Conservation (phyloP, 2,113 vertebrate species). For the Polyodon spathula region DNA sequence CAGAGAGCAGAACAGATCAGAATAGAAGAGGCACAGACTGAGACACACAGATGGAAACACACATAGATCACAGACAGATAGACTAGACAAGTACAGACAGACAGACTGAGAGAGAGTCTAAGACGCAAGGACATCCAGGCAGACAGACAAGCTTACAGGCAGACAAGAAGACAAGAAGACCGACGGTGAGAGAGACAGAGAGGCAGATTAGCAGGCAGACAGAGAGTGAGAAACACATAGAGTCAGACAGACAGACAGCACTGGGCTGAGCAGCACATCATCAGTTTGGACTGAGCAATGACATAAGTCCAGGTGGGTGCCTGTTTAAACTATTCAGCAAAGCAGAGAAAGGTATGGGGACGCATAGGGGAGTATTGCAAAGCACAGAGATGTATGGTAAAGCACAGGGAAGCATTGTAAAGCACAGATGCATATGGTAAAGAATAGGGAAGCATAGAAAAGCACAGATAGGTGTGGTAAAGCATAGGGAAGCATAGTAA, state of each 20-base stretch:
- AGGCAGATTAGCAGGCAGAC: background rate
- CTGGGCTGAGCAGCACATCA: background rate
- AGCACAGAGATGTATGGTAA: too few species aligned
- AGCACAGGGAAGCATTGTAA: too few species aligned
- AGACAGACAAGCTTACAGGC: too few species aligned
- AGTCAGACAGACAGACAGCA: background rate
- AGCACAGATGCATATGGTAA: too few species aligned
- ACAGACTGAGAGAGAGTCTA: background rate
- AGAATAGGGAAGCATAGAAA: too few species aligned
- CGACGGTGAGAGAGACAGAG: too few species aligned
- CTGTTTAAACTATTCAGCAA: background rate
- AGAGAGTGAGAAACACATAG: background rate
- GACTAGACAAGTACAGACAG: too few species aligned
- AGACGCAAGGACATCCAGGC: background rate
- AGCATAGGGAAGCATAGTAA: too few species aligned
- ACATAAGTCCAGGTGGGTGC: constrained; percentile 8
- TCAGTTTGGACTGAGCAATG: background rate
- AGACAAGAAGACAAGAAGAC: too few species aligned
- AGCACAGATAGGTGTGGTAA: too few species aligned
- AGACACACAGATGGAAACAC: background rate
- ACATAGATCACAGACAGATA: background rate
- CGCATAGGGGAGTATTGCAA: too few species aligned
- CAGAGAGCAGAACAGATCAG: background rate
- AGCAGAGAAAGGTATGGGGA: too few species aligned
- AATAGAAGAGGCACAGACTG: background rate